phyloP scores from a whole-genome alignment of 2,888 invertebrate species.

The Platycnemis pennipes region DNA sequence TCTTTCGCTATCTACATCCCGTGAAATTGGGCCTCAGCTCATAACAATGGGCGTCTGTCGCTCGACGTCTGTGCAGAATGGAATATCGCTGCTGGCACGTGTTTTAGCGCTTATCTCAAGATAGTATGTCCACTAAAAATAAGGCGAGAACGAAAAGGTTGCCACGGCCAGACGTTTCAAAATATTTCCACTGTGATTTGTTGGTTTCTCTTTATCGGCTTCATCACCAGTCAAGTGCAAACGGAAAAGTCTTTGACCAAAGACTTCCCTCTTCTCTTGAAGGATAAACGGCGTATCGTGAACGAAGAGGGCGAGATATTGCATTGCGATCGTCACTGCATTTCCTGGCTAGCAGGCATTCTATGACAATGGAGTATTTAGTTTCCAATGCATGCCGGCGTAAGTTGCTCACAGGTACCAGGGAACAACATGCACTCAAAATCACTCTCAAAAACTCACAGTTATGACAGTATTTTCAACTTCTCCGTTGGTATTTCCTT shows the following conservation, averaged over 20 bases:
- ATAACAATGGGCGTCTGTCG: neutral
- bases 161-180: neutral
- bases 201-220: neutral
- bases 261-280: neutral
- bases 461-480: no score
- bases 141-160: neutral
- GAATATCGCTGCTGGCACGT: neutral
- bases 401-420: no score
- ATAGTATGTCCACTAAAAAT: neutral
- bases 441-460: no score
- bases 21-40: no score
- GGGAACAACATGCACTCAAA: no score
- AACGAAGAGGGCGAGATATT: no score
- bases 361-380: no score
- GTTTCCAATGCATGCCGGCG: no score
- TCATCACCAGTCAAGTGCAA: neutral
- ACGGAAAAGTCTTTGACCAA: neutral
- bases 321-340: no score
- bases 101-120: neutral
- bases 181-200: neutral
- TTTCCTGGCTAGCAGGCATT: no score
- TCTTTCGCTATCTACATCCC: no score
- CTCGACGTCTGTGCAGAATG: neutral
- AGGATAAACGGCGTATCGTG: neutral
- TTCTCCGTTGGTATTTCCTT: no score